Evolutionary conservation across 1,140 invertebrate genomes (phyloP).

Genomic region (Megalopta genalis): DNA sequence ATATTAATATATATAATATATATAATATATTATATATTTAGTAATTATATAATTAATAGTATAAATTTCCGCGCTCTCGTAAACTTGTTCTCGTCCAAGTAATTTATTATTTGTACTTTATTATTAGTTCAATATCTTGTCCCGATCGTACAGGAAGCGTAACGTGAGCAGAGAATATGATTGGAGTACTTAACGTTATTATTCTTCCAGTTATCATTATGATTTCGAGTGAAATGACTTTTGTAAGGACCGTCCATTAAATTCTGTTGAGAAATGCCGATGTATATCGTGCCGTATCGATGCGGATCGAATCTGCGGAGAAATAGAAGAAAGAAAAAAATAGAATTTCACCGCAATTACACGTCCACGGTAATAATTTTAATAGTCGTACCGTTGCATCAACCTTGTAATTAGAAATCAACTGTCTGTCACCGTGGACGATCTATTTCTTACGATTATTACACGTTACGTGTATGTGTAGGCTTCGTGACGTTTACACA

Average conservation of each 20-base stretch:
- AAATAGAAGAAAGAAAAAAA: neutral
- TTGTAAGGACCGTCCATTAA: neutral
- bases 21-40: too few relatives aligned
- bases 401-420: neutral
- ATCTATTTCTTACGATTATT: too few relatives aligned
- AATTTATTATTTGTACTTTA: too few relatives aligned
- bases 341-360: constrained; percentile 1
- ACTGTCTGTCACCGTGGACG: constrained; percentile 1
- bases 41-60: too few relatives aligned
- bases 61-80: too few relatives aligned
- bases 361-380: neutral
- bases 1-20: too few relatives aligned
- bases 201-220: neutral
- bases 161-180: too few relatives aligned
- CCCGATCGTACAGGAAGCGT: too few relatives aligned
- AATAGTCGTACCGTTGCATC: neutral
- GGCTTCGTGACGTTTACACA: too few relatives aligned
- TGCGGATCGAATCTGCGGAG: neutral
- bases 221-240: neutral
- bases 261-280: neutral
- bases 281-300: neutral
- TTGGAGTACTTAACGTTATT: neutral
- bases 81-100: too few relatives aligned
- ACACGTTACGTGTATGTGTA: too few relatives aligned
- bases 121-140: too few relatives aligned